Percentiles rank a stretch among this genome's conserved stretches.
Evolutionary conservation across 2,797 vertebrate species (phyloP).

Genomic region (Benthosema pterotum): DNA sequence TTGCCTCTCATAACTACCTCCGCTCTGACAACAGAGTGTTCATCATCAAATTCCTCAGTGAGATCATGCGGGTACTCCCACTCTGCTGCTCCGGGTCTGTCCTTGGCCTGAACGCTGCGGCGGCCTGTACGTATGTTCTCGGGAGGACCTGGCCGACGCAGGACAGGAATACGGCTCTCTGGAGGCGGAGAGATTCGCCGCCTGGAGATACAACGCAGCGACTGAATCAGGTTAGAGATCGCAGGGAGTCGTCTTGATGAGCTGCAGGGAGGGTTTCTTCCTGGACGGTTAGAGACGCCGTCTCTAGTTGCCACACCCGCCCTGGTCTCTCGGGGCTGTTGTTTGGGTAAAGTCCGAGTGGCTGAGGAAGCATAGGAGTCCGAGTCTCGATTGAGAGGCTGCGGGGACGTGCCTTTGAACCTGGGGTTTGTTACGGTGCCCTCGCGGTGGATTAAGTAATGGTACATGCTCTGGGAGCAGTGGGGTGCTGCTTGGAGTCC

Average conservation of each 20-base stretch:
- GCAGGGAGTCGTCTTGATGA: constrained; percentile 58
- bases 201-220: constrained; percentile 68
- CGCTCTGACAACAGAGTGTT: constrained; percentile 70
- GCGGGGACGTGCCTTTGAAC: constrained; percentile 63
- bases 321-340: constrained; percentile 45
- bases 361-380: constrained; percentile 32
- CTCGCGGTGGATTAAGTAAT: constrained; percentile 69
- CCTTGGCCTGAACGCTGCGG: constrained; percentile 24
- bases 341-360: constrained; percentile 36
- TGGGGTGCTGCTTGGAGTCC: constrained; percentile 41
- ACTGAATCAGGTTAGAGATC: constrained; percentile 73
- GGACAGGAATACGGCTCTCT: constrained; percentile 77
- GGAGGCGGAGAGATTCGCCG: constrained; percentile 52
- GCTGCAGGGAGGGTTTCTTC: constrained; percentile 37
- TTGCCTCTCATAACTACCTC: constrained; percentile 69
- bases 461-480: constrained; percentile 68
- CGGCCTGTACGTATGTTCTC: constrained; percentile 1
- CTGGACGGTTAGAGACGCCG: constrained; percentile 19
- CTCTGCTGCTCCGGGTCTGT: constrained; percentile 41
- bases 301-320: constrained; percentile 21
- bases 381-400: constrained; percentile 67
- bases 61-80: constrained; percentile 74
- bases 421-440: constrained; percentile 46
- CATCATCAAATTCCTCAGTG: constrained; percentile 79
- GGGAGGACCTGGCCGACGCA: constrained; percentile 39